Conservation (phyloP, 2,113 vertebrate species). For the Raja brachyura region DNA sequence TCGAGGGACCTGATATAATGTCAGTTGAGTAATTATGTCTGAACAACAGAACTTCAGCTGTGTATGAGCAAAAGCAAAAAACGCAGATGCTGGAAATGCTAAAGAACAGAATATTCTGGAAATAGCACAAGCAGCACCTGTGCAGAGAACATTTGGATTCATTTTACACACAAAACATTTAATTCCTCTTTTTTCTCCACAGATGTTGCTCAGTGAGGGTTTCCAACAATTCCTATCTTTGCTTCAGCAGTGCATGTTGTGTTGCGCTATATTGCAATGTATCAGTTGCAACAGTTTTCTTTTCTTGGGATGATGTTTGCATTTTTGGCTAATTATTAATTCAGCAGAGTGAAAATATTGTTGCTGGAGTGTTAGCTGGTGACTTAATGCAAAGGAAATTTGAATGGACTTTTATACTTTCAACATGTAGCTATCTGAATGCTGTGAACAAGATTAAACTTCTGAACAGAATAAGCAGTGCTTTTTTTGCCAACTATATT, state of each 20-base stretch:
- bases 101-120: not conserved
- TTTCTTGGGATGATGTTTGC: not conserved
- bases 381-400: not conserved
- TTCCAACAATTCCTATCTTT: constrained; percentile 5
- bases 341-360: not conserved
- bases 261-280: not conserved
- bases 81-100: not conserved
- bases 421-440: not conserved
- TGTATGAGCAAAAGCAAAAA: constrained; percentile 3
- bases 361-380: not conserved
- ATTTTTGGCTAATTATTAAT: not conserved
- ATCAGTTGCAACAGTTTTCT: not conserved
- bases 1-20: not conserved
- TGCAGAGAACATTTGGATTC: not conserved
- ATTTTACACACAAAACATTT: not conserved
- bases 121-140: constrained; percentile 11
- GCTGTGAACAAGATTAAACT: not conserved
- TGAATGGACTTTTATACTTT: not conserved
- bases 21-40: not conserved
- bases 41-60: constrained; percentile 15
- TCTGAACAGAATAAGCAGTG: not conserved
- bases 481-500: not conserved
- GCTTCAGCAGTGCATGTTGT: not conserved
- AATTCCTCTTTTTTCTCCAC: not conserved
- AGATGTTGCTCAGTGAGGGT: not conserved